Base-by-base conservation (phyloP, 2,888 invertebrate species). In the Seira musarum region DNA sequence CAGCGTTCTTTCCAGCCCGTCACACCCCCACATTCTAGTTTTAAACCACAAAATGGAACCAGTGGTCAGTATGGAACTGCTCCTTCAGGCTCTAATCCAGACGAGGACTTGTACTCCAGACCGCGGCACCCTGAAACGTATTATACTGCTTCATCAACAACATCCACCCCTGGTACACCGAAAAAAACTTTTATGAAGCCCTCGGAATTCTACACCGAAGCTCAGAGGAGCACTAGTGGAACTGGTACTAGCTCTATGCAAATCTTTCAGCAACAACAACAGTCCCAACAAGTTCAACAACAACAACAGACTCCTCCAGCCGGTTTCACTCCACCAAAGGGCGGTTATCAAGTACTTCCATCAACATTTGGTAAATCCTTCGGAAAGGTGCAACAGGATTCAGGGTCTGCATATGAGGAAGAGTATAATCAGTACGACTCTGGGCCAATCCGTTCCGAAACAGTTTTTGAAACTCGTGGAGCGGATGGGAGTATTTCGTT, bases 181-280 rank as follows among this genome's bases (percentile, higher is more conserved):
- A 84, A 83, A 70, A 87, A 84, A 67, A 80, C 82, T 1, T 87
- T 87, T 57, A 82, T 85, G 83, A 87, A 87, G 73, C 87, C 87
- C 8, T 85, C 85, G 0, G 85, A 87, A 53, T 87, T 85, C 69
- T 82, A 83, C 24, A 46, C 82, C 3, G 82, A 82, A 68, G 75
- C 76, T 21, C 84, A 82, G 68, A 69, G 70, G 49, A 80, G 80
- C 61, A 74, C 80, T 13, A 74, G 80, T 61, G 74, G 74, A 57
- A 53, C n/a, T 61, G 74, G 74, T 35, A 53, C n/a, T 13, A 53
- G 49, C 24, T 17, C 66, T 0, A n/a, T 66, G 2, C 73, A 73
- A 49, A 24, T 63, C 24, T 24, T 10, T 13, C 71, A 35, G 2
- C 67, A 66, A 30, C 65, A 74, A 15, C 69, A 75, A 67, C 40